Conservation (phyloP, 1,140 invertebrate species). For the Scaptomyza pallida region DNA sequence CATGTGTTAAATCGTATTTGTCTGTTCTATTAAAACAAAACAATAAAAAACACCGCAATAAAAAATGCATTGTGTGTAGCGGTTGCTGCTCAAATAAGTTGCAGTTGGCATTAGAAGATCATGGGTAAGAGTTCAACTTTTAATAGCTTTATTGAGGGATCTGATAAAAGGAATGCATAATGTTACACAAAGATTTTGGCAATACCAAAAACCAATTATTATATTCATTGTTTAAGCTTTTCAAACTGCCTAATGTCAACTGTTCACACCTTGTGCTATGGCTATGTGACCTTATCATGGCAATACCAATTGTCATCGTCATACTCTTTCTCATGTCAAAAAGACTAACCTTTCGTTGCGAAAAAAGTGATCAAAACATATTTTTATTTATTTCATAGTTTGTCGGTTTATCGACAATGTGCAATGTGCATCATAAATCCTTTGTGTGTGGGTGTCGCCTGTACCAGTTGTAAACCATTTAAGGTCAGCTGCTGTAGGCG, state of each 20-base stretch:
- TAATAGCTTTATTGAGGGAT: background rate
- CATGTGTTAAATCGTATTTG: conserved; percentile 41
- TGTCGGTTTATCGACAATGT: conserved; percentile 7
- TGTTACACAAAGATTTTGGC: too few species aligned
- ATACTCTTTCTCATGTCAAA: background rate
- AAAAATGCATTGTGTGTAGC: conserved; percentile 28
- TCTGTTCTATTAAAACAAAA: conserved; percentile 27
- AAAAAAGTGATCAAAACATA: background rate
- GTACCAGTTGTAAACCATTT: background rate
- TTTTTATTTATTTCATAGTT: background rate
- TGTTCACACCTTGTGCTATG: too few species aligned
- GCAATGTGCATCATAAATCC: conserved; percentile 2
- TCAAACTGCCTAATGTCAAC: too few species aligned
- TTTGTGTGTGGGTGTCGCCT: background rate
- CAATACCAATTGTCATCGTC: too few species aligned
- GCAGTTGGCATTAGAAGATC: conserved; percentile 15
- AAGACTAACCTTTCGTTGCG: background rate
- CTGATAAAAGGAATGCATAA: background rate
- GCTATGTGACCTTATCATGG: background rate
- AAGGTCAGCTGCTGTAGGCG: background rate
- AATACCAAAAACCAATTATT: too few species aligned
- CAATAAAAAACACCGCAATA: conserved; percentile 14
- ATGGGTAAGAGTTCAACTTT: background rate
- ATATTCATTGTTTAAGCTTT: too few species aligned
- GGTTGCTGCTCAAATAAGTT: background rate